These are phyloP conservation scores for Monoplex corrugatus DNA, from an alignment of 2,888 invertebrate genomes.

Conservation along the genomic window DNA sequence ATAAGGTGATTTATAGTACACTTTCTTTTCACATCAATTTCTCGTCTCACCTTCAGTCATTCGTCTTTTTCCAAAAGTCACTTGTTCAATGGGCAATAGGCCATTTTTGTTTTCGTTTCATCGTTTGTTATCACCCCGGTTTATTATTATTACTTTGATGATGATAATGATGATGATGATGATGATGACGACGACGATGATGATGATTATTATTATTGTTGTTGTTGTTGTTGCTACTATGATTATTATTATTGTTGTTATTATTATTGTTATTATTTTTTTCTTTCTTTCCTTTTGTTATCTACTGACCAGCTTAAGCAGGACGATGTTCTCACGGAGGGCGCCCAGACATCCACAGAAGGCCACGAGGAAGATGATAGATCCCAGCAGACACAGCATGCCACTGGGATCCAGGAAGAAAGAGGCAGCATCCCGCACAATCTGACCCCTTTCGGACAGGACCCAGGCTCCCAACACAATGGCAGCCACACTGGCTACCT, in stretches of 20 bases:
- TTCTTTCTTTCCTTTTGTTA: background rate
- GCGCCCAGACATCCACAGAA: conserved; percentile 96
- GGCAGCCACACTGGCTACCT: conserved; percentile 93
- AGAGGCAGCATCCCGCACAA: conserved; percentile 86
- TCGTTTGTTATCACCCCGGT: too few species aligned
- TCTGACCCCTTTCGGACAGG: conserved; percentile 94
- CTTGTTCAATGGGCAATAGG: too few species aligned
- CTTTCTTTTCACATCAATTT: too few species aligned
- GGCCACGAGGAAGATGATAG: conserved; percentile 94
- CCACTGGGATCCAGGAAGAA: conserved; percentile 92
- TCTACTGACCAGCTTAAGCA: conserved; percentile 90
- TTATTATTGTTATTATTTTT: background rate
- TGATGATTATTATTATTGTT: conserved; percentile 2
- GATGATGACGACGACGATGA: conserved; percentile 43
- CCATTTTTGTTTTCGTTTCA: too few species aligned
- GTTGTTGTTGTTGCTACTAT: background rate
- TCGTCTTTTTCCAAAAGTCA: too few species aligned
- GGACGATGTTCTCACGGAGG: conserved; percentile 93
- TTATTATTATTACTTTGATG: too few species aligned
- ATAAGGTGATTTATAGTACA: too few species aligned
- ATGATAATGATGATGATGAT: too few species aligned
- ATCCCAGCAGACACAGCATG: conserved; percentile 92
- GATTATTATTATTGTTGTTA: background rate
- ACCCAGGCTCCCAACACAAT: conserved; percentile 94
- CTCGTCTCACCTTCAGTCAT: too few species aligned